Evolutionary conservation across 2,797 vertebrate species (phyloP).

Genomic region (Tarsius wallacei): DNA sequence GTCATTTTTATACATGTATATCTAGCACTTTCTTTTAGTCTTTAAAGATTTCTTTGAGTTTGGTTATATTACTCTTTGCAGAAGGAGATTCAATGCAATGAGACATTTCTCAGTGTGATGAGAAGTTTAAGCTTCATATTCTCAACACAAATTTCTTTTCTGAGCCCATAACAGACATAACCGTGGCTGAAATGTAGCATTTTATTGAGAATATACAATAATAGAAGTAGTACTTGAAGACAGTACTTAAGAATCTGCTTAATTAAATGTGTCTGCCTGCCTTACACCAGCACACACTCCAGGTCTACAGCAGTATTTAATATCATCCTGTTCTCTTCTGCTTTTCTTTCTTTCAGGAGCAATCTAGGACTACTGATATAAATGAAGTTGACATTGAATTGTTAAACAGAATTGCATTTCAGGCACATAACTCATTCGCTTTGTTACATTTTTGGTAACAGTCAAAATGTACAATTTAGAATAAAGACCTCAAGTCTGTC

Average conservation of each 20-base stretch:
- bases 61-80: neutral
- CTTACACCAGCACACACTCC: neutral
- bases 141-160: slow-evolving; percentile 36
- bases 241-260: slow-evolving; percentile 36
- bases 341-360: slow-evolving; percentile 41
- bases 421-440: slow-evolving; percentile 36
- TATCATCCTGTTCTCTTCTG: neutral
- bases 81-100: neutral
- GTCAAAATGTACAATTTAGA: slow-evolving; percentile 67
- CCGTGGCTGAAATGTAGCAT: neutral
- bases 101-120: neutral
- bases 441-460: slow-evolving; percentile 44
- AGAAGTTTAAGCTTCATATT: slow-evolving; percentile 33
- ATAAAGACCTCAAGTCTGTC: neutral
- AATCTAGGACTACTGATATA: neutral
- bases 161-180: slow-evolving; percentile 4
- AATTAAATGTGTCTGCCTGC: neutral
- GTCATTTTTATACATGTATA: neutral
- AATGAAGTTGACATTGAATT: slow-evolving; percentile 55
- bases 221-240: neutral
- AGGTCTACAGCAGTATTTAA: neutral
- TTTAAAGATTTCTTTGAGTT: slow-evolving; percentile 31
- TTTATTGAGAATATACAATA: slow-evolving; percentile 13
- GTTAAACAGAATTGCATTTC: slow-evolving; percentile 48
- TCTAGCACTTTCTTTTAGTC: neutral